Evolutionary conservation across 2,888 invertebrate genomes (phyloP), one percentile per base, ranked within the genome.

Genomic region (Peribatodes rhomboidaria): DNA sequence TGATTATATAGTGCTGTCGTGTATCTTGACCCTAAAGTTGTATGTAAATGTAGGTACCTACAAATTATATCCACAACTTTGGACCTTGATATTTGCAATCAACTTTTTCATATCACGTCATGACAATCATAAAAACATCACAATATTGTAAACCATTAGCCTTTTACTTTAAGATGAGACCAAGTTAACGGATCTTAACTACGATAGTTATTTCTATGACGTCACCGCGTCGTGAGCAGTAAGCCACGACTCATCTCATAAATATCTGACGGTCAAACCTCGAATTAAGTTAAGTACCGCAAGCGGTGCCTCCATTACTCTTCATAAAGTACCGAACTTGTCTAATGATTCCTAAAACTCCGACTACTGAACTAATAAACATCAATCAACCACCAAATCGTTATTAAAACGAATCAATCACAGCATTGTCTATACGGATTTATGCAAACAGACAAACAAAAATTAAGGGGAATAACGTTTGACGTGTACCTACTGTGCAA

Each of bases 401-500:
- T 87, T 91, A 91, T 89, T 87, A 92, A 91, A 90, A 89, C 82
- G 84, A 84, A 93, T 93, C 89, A 91, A 93, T 93, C 92, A 93
- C 81, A 75, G 80, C 77, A 87, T 91, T 90, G 92, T 92, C 91
- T 92, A 89, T 91, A 92, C 82, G 86, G 84, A 87, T 89, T 90
- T 90, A 90, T 91, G 90, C 89, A 92, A 91, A 90, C 85, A 88
- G 82, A 85, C 85, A 81, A 87, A 89, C 85, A 87, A 90, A 90
- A 91, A 90, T 90, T 90, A 89, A 91, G 86, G 86, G 86, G 89
- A 89, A 92, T 89, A 90, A 85, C 87, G 82, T 91, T 91, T 92
- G 92, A 92, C 91, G 92, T 93, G 90, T 90, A 92, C 92, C 93
- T 93, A 92, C 93, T 92, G 93, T 93, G 92, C 92, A 92, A 93